These are phyloP conservation scores for Habrosyne pyritoides DNA, from an alignment of 2,888 invertebrate genomes.

Conservation along the genomic window DNA sequence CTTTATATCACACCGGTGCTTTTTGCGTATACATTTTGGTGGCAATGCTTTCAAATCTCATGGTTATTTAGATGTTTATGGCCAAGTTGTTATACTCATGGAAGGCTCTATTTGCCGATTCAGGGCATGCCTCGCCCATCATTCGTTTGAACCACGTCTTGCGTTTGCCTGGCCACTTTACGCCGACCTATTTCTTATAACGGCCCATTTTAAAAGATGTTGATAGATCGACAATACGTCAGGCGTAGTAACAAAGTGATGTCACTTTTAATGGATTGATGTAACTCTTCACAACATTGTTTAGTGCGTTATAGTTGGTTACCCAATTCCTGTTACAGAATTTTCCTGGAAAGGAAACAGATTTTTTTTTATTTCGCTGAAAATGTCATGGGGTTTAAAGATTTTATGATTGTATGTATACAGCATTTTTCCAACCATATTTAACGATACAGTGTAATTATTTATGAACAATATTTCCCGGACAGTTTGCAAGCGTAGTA, in stretches of 20 bases:
- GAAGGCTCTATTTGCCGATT: slow-evolving; percentile 23
- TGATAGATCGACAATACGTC: not conserved
- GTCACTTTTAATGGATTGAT: not conserved
- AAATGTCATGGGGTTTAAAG: no score
- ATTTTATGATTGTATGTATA: not conserved
- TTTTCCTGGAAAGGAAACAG: no score
- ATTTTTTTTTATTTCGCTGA: no score
- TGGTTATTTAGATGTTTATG: slow-evolving; percentile 16
- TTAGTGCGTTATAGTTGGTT: not conserved
- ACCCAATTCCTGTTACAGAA: no score
- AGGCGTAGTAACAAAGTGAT: not conserved
- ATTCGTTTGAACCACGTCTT: slow-evolving; percentile 27
- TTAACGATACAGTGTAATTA: not conserved
- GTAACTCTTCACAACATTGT: not conserved
- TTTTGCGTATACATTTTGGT: not conserved
- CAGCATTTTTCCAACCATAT: not conserved
- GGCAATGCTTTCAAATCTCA: not conserved
- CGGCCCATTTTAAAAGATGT: slow-evolving; percentile 13
- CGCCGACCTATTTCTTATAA: slow-evolving; percentile 29
- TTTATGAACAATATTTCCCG: not conserved
- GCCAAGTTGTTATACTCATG: slow-evolving; percentile 9
- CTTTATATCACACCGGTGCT: not conserved
- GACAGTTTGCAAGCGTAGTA: not conserved
- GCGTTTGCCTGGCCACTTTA: slow-evolving; percentile 27
- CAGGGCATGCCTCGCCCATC: slow-evolving; percentile 33